Evolutionary conservation across 2,797 vertebrate species (phyloP).

Genomic region (Platyrinchus mystaceus): DNA sequence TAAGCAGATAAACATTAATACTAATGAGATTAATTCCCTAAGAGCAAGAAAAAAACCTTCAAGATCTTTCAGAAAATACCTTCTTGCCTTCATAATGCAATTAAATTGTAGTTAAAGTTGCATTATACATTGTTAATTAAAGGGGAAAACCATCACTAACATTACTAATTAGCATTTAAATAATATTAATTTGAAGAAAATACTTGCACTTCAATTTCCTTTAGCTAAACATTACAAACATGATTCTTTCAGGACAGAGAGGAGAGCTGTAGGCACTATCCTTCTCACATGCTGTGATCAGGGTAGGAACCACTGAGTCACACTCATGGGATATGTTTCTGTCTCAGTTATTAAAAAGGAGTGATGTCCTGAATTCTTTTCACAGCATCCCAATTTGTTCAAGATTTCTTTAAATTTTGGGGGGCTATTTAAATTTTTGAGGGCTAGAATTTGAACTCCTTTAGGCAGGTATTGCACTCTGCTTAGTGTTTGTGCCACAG

Average conservation of each 20-base stretch:
- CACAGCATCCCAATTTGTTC: neutral
- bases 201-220: neutral
- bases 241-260: neutral
- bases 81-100: neutral
- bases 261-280: neutral
- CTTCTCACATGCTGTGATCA: neutral
- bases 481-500: neutral
- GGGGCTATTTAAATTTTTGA: neutral
- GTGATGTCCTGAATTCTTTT: neutral
- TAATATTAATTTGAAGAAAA: conserved; percentile 7
- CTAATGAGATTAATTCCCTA: conserved; percentile 19
- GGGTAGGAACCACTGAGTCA: neutral
- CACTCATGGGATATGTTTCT: neutral
- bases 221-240: neutral
- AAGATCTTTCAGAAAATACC: neutral
- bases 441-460: neutral
- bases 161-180: neutral
- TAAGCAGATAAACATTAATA: conserved; percentile 29
- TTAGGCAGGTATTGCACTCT: neutral
- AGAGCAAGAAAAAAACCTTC: neutral
- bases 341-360: neutral
- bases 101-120: conserved; percentile 22
- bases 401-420: neutral
- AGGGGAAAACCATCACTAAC: neutral
- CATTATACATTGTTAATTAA: conserved; percentile 28